These are phyloP conservation scores for Sphinx pinastri DNA, from an alignment of 2,888 invertebrate species.

Conservation along the genomic window DNA sequence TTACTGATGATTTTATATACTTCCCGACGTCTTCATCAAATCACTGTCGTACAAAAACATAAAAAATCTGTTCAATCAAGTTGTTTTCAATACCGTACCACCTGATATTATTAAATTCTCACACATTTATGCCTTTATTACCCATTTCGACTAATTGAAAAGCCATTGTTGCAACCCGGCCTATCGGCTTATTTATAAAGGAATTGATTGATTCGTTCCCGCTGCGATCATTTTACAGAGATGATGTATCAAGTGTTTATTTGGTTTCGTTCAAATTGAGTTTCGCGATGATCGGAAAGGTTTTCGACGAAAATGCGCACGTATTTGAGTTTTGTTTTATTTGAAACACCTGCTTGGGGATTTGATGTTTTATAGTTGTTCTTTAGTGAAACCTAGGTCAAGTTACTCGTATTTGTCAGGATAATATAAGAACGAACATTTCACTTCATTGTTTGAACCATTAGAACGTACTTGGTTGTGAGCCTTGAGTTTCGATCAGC, in stretches of 20 bases:
- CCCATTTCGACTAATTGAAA: slow-evolving; percentile 19
- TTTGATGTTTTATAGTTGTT: too few relatives aligned
- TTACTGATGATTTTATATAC: too few relatives aligned
- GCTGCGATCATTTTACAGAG: slow-evolving; percentile 10
- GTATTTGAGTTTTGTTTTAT: too few relatives aligned
- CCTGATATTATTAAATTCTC: slow-evolving; percentile 21
- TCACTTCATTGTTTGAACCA: too few relatives aligned
- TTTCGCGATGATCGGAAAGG: neutral
- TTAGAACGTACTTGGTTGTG: too few relatives aligned
- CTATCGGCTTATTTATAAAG: slow-evolving; percentile 22
- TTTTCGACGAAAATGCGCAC: neutral
- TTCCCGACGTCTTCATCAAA: too few relatives aligned
- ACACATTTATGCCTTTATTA: slow-evolving; percentile 11
- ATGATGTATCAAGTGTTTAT: slow-evolving; percentile 9
- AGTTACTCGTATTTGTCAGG: too few relatives aligned
- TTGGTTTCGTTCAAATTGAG: slow-evolving; percentile 12
- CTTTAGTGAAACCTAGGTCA: too few relatives aligned
- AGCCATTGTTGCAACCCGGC: slow-evolving; percentile 14
- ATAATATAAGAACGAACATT: too few relatives aligned
- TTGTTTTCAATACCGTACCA: neutral
- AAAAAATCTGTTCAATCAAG: neutral
- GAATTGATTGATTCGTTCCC: slow-evolving; percentile 4
- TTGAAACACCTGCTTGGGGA: too few relatives aligned
- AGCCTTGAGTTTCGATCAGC: too few relatives aligned
- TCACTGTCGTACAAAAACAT: too few relatives aligned